Base-by-base conservation (phyloP, 37 sponge, comb jelly and placozoan genomes). In the Aphrocallistes beatrix region DNA sequence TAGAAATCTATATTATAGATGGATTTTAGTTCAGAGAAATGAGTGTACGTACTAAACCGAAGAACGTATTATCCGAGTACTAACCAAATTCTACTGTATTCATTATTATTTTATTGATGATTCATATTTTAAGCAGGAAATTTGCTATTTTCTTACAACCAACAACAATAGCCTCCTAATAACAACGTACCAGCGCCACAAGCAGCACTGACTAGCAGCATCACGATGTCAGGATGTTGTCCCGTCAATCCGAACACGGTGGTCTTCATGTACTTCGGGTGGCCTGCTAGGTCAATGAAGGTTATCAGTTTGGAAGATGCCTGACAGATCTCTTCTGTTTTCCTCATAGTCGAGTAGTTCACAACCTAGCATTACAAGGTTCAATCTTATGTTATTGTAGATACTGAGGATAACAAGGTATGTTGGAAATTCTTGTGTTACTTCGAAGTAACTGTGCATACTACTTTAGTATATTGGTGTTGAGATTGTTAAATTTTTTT, bases 281-380 rank as follows among this genome's bases (percentile, higher is more conserved):
- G 94, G 6, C 99, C 99, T 36, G 99, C 99, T 51, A 98, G 90
- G 45, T 98, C 99, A 91, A 98, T 95, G 51, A 98, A 89, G 13
- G 99, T 95, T 28, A 98, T 86, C 23, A 98, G 91, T 85, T 98
- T 98, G 51, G 91, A 89, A n/a, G 94, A 92, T 21, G 82, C 83
- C 75, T 92, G 93, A 87, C 96, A 95, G 36, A 95, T 95, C 81
- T 95, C 93, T 81, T 95, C 93, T 36, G 91, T 90, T 86, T 88
- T 90, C 39, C 89, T 51, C 85, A 86, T 91, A 38, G 28, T 85
- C 6, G 91, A 88, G 60, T 96, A 96, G 60, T 96, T 90, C n/a
- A 95, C 87, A 37, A 89, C 91, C 92, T 92, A 87, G 23, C 83
- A 21, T 36, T 16, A 83, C 36, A 83, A 13, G 13, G 45, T 13